Evolutionary conservation across 1,140 invertebrate genomes (phyloP).

Genomic region (Habropoda laboriosa): DNA sequence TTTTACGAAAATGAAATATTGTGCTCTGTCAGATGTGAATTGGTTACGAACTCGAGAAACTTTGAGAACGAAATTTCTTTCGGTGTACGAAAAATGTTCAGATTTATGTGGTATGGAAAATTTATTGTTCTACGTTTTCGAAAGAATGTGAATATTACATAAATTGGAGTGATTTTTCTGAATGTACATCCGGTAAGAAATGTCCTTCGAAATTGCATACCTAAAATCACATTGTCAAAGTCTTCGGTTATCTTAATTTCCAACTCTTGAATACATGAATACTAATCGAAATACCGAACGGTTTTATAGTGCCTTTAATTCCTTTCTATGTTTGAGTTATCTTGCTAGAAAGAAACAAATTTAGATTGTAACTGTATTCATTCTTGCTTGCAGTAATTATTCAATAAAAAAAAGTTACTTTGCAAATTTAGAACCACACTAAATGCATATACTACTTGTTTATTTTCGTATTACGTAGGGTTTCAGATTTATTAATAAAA

Average conservation of each 20-base stretch:
- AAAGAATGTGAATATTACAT: neutral
- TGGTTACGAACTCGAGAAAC: neutral
- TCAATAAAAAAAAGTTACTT: too few relatives aligned
- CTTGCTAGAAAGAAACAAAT: too few relatives aligned
- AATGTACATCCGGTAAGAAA: neutral
- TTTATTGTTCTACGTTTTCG: neutral
- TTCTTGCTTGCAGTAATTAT: too few relatives aligned
- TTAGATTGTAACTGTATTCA: too few relatives aligned
- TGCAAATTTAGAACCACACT: too few relatives aligned
- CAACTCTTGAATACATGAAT: neutral
- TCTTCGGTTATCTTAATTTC: conserved; percentile 1
- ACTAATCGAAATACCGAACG: neutral
- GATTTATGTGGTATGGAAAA: neutral
- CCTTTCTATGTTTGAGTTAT: too few relatives aligned
- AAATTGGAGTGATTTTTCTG: too few relatives aligned
- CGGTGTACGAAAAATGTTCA: neutral
- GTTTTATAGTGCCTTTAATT: neutral
- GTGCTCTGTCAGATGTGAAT: too few relatives aligned
- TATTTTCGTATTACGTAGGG: too few relatives aligned
- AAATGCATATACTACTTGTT: too few relatives aligned
- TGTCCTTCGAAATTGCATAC: conserved; percentile 1
- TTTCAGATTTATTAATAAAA: too few relatives aligned
- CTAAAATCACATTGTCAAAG: neutral
- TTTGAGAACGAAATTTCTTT: neutral
- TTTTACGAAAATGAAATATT: too few relatives aligned